A percentile compares a stretch with the other conserved stretches of the same genome.
These are phyloP conservation scores for Eulithis testata DNA, from an alignment of 2,888 invertebrate species.

Conservation along the genomic window DNA sequence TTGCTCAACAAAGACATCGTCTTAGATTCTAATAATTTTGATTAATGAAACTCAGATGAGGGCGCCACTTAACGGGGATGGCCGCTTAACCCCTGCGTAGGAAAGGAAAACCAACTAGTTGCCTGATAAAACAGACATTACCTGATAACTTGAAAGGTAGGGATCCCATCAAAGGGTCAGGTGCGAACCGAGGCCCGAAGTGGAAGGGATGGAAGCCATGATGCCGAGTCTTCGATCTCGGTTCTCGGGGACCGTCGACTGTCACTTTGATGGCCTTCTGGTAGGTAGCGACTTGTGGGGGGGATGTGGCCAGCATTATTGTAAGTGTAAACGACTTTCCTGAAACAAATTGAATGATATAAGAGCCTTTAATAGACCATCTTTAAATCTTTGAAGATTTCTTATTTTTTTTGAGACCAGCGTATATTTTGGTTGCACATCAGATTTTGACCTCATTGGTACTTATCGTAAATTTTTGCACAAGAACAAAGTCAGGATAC, in stretches of 20 bases:
- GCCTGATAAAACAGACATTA: conserved; percentile 63
- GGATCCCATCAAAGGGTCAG: conserved; percentile 90
- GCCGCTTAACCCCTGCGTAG: too few relatives aligned
- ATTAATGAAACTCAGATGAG: too few relatives aligned
- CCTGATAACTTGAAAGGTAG: conserved; percentile 94
- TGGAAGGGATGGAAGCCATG: conserved; percentile 96
- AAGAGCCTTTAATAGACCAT: not conserved
- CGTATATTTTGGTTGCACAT: too few relatives aligned
- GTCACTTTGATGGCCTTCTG: conserved; percentile 99
- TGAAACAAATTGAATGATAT: conserved; percentile 64
- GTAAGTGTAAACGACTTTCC: conserved; percentile 99
- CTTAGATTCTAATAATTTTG: too few relatives aligned
- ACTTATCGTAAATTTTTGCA: too few relatives aligned
- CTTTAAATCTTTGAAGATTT: too few relatives aligned
- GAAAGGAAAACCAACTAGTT: too few relatives aligned
- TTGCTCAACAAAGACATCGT: too few relatives aligned
- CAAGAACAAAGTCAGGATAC: too few relatives aligned
- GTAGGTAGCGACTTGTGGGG: conserved; percentile 98
- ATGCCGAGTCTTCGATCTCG: conserved; percentile 96
- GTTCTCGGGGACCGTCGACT: conserved; percentile 99
- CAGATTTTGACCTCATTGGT: too few relatives aligned
- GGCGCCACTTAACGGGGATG: too few relatives aligned
- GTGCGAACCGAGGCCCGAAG: conserved; percentile 93
- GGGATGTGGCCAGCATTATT: conserved; percentile 96
- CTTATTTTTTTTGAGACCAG: too few relatives aligned